phyloP scores from a whole-genome alignment of 2,113 vertebrate species.

The Capra hircus region DNA sequence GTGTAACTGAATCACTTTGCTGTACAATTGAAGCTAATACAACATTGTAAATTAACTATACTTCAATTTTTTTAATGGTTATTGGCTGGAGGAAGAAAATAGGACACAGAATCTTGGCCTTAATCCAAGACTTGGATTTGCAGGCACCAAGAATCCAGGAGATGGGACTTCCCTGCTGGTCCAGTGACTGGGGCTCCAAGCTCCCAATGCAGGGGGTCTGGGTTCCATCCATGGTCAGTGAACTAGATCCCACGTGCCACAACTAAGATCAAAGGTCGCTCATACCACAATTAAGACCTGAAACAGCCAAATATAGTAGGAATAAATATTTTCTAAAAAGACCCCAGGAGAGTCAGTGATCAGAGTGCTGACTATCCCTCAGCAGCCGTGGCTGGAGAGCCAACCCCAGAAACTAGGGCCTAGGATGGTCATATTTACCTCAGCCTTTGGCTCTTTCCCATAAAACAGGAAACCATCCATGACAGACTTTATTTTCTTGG shows the following conservation, averaged over 20 bases:
- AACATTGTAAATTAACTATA: not conserved
- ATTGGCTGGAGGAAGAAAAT: not conserved
- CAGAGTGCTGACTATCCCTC: not conserved
- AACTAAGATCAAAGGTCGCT: not conserved
- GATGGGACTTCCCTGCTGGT: not conserved
- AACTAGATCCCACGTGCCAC: not conserved
- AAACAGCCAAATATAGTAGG: not conserved
- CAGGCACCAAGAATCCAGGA: not conserved
- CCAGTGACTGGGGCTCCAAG: not conserved
- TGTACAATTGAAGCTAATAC: not conserved
- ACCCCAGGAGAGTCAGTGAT: not conserved
- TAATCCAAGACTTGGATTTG: not conserved
- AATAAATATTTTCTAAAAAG: not conserved
- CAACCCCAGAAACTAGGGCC: not conserved
- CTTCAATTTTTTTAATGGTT: not conserved
- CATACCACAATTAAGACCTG: not conserved
- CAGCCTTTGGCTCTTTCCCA: not conserved
- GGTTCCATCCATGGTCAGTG: not conserved
- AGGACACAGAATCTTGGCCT: not conserved
- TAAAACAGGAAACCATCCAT: not conserved
- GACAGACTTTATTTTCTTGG: not conserved
- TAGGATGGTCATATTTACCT: not conserved
- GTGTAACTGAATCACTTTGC: not conserved
- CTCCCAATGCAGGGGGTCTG: not conserved
- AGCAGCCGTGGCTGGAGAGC: not conserved